Percentiles rank a stretch among this genome's conserved stretches.
Conservation (phyloP, 2,797 vertebrate species). For the Eulemur mongoz region DNA sequence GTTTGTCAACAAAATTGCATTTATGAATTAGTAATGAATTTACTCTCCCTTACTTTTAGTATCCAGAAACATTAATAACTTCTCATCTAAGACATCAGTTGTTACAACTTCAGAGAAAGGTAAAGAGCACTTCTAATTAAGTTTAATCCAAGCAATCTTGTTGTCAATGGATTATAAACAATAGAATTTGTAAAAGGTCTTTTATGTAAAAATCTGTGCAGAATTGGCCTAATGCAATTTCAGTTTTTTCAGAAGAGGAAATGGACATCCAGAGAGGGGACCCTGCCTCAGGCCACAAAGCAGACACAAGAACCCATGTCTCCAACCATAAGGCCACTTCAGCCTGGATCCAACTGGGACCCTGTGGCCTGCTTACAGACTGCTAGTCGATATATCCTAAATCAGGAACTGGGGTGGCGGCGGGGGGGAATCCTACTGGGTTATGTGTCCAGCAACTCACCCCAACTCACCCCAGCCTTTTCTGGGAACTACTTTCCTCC, state of each 20-base stretch:
- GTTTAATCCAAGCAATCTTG: background rate
- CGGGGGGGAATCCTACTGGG: background rate
- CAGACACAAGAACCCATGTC: background rate
- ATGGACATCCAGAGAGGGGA: background rate
- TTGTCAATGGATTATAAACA: background rate
- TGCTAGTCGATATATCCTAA: background rate
- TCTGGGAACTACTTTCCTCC: background rate
- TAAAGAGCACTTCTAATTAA: background rate
- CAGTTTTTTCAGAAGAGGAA: constrained; percentile 28
- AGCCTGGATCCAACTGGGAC: background rate
- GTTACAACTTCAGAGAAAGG: background rate
- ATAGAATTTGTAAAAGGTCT: background rate
- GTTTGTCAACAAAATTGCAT: background rate
- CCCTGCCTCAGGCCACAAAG: background rate
- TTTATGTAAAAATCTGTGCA: background rate
- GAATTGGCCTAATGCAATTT: background rate
- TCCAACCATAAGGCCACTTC: background rate
- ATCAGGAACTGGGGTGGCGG: background rate
- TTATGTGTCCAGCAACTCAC: background rate
- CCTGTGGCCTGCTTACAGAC: background rate
- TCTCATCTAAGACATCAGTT: background rate
- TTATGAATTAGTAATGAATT: background rate
- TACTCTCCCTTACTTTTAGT: background rate
- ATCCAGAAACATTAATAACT: background rate
- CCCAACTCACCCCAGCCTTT: background rate